A percentile compares a stretch with the other conserved stretches of the same genome.
Evolutionary conservation across 1,140 invertebrate species (phyloP).

Genomic region (Drosophila prosaltans): DNA sequence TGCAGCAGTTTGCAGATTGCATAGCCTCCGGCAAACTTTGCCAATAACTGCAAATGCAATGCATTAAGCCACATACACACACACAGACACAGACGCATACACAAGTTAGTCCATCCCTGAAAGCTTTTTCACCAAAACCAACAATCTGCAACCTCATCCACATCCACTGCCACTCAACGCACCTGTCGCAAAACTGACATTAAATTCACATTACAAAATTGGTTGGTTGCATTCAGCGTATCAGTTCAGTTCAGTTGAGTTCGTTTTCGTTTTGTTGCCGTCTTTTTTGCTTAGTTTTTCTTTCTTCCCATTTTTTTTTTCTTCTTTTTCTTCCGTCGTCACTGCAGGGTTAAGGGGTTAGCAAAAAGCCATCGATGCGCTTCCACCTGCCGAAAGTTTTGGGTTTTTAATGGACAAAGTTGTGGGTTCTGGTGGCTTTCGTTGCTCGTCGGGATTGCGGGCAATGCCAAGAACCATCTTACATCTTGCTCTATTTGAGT

Average conservation of each 20-base stretch:
- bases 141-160: not conserved
- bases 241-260: slow-evolving; percentile 64
- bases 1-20: slow-evolving; percentile 13
- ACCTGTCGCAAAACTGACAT: slow-evolving; percentile 79
- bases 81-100: slow-evolving; percentile 16
- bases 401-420: slow-evolving; percentile 78
- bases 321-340: not conserved
- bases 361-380: slow-evolving; percentile 71
- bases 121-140: slow-evolving; percentile 37
- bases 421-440: slow-evolving; percentile 34
- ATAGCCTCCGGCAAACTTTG: slow-evolving; percentile 63
- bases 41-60: slow-evolving; percentile 78
- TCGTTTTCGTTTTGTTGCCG: not conserved
- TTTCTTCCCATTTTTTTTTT: slow-evolving; percentile 36
- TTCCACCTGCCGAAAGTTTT: slow-evolving; percentile 72
- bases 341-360: slow-evolving; percentile 5
- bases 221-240: slow-evolving; percentile 74
- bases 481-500: slow-evolving; percentile 54
- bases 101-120: slow-evolving; percentile 6
- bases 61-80: slow-evolving; percentile 56
- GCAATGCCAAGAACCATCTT: slow-evolving; percentile 12
- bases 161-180: slow-evolving; percentile 53
- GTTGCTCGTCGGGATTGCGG: slow-evolving; percentile 56
- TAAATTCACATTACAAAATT: slow-evolving; percentile 81
- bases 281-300: too few species aligned